Evolutionary conservation across 1,140 invertebrate genomes (phyloP).

Genomic region (Leptinotarsa texana): DNA sequence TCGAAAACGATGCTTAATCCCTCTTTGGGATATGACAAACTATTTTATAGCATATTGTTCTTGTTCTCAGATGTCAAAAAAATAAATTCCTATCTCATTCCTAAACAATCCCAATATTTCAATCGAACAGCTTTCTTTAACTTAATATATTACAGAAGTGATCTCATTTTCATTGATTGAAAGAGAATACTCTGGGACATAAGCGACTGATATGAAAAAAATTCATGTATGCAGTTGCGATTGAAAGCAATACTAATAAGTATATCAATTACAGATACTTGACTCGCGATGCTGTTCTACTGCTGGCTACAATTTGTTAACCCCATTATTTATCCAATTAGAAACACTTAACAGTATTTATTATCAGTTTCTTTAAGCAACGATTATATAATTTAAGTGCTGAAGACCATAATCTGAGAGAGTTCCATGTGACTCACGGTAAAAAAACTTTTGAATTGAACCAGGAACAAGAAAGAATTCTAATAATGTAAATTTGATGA

Average conservation of each 20-base stretch:
- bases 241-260: background rate
- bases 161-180: too few relatives aligned
- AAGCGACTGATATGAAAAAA: background rate
- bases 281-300: background rate
- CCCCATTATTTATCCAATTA: constrained; percentile 21
- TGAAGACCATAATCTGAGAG: background rate
- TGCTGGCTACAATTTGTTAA: constrained; percentile 19
- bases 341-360: constrained; percentile 29
- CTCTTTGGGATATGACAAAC: too few relatives aligned
- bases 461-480: background rate
- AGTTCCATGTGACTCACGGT: background rate
- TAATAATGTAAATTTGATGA: background rate
- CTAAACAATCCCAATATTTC: too few relatives aligned
- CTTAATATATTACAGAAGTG: too few relatives aligned
- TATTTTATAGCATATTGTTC: too few relatives aligned
- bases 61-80: too few relatives aligned
- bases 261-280: constrained; percentile 24
- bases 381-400: background rate
- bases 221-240: background rate
- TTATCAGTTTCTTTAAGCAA: constrained; percentile 30
- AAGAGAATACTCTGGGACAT: too few relatives aligned
- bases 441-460: background rate
- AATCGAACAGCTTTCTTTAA: too few relatives aligned
- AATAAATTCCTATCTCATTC: too few relatives aligned
- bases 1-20: too few relatives aligned